Percentiles rank a stretch among this genome's conserved stretches.
Evolutionary conservation across 2,888 invertebrate species (phyloP).

Genomic region (Chouioia cunea): DNA sequence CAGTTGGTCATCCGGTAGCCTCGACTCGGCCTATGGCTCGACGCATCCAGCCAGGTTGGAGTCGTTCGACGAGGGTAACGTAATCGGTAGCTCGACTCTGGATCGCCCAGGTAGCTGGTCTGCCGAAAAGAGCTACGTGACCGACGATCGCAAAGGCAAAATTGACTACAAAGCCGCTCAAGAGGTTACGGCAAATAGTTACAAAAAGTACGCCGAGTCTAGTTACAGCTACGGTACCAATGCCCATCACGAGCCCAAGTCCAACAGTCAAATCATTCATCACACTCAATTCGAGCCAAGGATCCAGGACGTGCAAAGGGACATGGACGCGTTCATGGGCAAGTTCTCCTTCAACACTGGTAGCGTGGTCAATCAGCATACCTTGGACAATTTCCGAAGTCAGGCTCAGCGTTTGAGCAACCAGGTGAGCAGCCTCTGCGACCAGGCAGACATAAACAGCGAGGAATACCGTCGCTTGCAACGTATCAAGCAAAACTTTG

Average conservation of each 20-base stretch:
- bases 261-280: conserved; percentile 37
- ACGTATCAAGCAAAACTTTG: conserved; percentile 27
- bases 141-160: conserved; percentile 56
- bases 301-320: conserved; percentile 18
- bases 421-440: conserved; percentile 39
- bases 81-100: conserved; percentile 26
- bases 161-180: conserved; percentile 59
- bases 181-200: conserved; percentile 46
- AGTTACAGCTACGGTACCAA: conserved; percentile 41
- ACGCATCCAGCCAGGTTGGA: conserved; percentile 30
- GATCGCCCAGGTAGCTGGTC: conserved; percentile 60
- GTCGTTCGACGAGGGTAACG: conserved; percentile 43
- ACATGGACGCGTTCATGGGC: conserved; percentile 37
- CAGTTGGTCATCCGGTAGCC: conserved; percentile 1
- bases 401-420: conserved; percentile 30
- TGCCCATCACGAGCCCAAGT: conserved; percentile 17
- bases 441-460: conserved; percentile 33
- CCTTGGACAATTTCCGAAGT: conserved; percentile 31
- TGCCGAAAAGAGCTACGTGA: conserved; percentile 57
- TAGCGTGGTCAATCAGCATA: conserved; percentile 5
- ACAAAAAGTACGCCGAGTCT: conserved; percentile 36
- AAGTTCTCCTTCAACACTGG: conserved; percentile 21
- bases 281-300: conserved; percentile 24
- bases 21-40: not conserved
- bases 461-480: conserved; percentile 39